Evolutionary conservation across 2,113 vertebrate species (phyloP).

Genomic region (Bothrops jararaca): DNA sequence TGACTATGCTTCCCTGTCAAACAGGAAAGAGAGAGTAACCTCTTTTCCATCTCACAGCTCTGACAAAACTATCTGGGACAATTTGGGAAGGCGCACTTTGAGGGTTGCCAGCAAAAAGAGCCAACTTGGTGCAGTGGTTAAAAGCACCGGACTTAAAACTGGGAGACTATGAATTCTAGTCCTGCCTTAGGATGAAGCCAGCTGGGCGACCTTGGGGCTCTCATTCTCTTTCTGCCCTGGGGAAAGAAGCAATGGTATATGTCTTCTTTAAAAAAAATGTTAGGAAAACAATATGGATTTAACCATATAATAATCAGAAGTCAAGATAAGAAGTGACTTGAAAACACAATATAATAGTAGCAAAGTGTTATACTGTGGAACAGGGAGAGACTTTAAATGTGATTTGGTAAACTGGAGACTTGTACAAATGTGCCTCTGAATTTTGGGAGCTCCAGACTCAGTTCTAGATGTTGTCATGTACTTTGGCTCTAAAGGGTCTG

Average conservation of each 20-base stretch:
- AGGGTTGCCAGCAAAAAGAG: not conserved
- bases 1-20: not conserved
- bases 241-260: not conserved
- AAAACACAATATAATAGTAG: not conserved
- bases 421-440: not conserved
- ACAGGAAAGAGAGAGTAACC: not conserved
- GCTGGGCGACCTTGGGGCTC: not conserved
- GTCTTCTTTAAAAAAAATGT: not conserved
- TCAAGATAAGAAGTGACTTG: not conserved
- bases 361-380: not conserved
- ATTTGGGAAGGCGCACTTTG: not conserved
- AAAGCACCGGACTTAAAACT: not conserved
- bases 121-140: not conserved
- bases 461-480: not conserved
- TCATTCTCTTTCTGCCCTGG: not conserved
- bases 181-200: not conserved
- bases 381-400: not conserved
- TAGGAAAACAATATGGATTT: not conserved
- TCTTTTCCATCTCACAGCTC: not conserved
- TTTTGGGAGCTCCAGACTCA: no score
- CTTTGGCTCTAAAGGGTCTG: not conserved
- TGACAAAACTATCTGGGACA: not conserved
- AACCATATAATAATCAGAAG: not conserved
- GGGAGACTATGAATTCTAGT: not conserved
- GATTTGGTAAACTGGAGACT: not conserved